Evolutionary conservation across 2,888 invertebrate species (phyloP).

Genomic region (Schrankia costaestrigalis): DNA sequence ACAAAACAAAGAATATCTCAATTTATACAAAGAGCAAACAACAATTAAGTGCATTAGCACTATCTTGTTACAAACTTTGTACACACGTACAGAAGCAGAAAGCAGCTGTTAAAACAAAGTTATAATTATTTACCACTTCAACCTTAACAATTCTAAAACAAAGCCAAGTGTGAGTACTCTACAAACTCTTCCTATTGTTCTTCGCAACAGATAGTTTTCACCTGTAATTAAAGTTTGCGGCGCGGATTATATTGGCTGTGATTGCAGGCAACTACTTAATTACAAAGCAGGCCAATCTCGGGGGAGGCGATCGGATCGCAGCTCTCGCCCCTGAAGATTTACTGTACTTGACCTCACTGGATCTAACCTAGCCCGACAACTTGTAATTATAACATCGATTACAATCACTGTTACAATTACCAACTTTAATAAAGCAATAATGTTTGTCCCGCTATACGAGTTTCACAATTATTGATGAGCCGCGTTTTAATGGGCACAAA

Average conservation of each 20-base stretch:
- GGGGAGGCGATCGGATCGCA: slow-evolving; percentile 45
- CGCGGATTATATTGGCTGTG: slow-evolving; percentile 56
- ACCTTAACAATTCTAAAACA: slow-evolving; percentile 29
- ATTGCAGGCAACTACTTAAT: slow-evolving; percentile 65
- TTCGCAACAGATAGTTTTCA: slow-evolving; percentile 42
- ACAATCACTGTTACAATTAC: slow-evolving; percentile 30
- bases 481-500: slow-evolving; percentile 23
- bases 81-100: slow-evolving; percentile 22
- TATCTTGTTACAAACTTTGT: slow-evolving; percentile 30
- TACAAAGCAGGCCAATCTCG: slow-evolving; percentile 46
- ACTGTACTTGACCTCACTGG: slow-evolving; percentile 64
- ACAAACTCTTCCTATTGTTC: slow-evolving; percentile 35
- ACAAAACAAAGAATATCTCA: slow-evolving; percentile 10
- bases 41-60: slow-evolving; percentile 29
- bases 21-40: slow-evolving; percentile 28
- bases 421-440: slow-evolving; percentile 29
- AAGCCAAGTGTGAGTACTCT: slow-evolving; percentile 25
- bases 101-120: slow-evolving; percentile 32
- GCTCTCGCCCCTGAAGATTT: slow-evolving; percentile 57
- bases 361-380: slow-evolving; percentile 41
- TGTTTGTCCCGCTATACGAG: slow-evolving; percentile 22
- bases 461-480: slow-evolving; percentile 26
- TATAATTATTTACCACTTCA: slow-evolving; percentile 33
- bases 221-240: slow-evolving; percentile 63
- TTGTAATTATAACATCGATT: slow-evolving; percentile 42